These are phyloP conservation scores for Hydropotes inermis DNA, from an alignment of 2,113 vertebrate species.

Conservation along the genomic window DNA sequence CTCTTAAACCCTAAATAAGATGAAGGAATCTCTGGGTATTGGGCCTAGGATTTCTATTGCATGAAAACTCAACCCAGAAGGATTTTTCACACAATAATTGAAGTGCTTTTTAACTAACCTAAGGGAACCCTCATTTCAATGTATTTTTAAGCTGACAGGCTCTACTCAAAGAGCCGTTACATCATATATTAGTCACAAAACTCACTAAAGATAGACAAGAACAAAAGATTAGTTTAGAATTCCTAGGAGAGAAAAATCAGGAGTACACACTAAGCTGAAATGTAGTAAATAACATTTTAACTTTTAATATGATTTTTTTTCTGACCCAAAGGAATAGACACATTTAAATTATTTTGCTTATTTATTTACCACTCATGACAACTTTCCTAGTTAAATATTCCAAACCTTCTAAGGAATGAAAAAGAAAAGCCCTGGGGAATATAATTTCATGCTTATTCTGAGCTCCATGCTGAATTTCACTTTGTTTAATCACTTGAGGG, in stretches of 20 bases:
- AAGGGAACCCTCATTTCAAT: neutral
- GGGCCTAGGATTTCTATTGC: neutral
- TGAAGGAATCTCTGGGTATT: neutral
- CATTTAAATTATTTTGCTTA: constrained; percentile 27
- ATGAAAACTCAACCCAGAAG: neutral
- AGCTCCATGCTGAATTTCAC: constrained; percentile 33
- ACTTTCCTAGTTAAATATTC: constrained; percentile 25
- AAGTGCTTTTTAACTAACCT: neutral
- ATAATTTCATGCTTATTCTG: constrained; percentile 40
- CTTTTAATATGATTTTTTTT: neutral
- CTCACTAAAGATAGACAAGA: neutral
- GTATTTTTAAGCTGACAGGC: neutral
- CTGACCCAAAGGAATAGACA: neutral
- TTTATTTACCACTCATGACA: constrained; percentile 46
- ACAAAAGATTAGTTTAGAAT: neutral
- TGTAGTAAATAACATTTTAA: constrained; percentile 46
- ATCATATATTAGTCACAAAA: neutral
- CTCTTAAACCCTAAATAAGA: neutral
- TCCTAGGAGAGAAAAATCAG: neutral
- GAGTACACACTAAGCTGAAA: neutral
- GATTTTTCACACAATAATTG: neutral
- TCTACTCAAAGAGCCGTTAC: neutral
- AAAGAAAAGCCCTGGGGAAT: neutral
- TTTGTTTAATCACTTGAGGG: constrained; percentile 12
- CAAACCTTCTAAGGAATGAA: constrained; percentile 50